Conservation (phyloP, 1,140 invertebrate genomes). For the Oryctes rhinoceros region DNA sequence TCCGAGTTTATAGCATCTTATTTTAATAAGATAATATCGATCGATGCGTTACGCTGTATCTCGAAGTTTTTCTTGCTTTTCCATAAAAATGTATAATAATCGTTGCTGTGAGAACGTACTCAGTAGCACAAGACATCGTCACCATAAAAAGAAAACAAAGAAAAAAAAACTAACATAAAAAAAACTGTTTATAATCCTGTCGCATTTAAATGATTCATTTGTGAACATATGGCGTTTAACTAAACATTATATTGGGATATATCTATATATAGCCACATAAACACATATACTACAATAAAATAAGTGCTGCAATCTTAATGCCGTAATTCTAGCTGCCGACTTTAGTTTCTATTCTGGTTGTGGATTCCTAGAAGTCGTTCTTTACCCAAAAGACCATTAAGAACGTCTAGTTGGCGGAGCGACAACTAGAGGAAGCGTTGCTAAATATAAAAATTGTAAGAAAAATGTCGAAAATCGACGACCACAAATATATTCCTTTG, state of each 20-base stretch:
- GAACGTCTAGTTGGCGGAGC: neutral
- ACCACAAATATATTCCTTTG: neutral
- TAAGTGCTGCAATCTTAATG: neutral
- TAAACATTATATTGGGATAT: neutral
- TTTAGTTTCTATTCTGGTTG: neutral
- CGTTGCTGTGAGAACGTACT: no score
- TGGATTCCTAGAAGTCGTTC: neutral
- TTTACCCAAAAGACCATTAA: neutral
- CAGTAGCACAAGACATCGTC: neutral
- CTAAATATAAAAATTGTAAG: neutral
- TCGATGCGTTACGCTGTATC: no score
- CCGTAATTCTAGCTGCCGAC: neutral
- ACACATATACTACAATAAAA: neutral
- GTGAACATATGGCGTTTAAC: neutral
- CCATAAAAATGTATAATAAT: no score
- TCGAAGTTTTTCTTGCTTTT: no score
- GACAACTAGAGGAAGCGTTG: neutral
- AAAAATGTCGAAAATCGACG: neutral
- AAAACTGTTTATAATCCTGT: neutral
- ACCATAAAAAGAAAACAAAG: neutral
- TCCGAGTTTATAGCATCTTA: no score
- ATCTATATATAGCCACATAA: neutral
- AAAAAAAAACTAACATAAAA: neutral
- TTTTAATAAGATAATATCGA: no score
- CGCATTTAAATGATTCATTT: slow-evolving; percentile 6